These are phyloP conservation scores for Cinara cedri DNA, from an alignment of 2,888 invertebrate genomes.

Conservation along the genomic window DNA sequence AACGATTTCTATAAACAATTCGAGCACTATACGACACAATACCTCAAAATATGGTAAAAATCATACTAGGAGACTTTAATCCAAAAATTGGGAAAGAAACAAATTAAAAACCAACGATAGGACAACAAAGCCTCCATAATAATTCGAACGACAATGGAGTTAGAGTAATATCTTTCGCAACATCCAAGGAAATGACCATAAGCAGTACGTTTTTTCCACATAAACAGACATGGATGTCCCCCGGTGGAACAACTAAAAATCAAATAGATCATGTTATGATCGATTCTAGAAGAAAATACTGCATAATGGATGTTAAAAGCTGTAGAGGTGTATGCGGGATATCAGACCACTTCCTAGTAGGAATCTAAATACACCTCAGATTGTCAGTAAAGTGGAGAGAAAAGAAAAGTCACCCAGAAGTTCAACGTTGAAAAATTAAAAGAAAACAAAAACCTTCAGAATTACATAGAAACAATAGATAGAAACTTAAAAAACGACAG, in stretches of 20 bases:
- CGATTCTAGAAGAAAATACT: conserved; percentile 26
- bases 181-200: conserved; percentile 25
- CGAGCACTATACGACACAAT: no score
- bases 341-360: conserved; percentile 34
- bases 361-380: conserved; percentile 30
- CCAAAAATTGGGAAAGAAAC: conserved; percentile 58
- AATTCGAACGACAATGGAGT: conserved; percentile 58
- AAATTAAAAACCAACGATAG: conserved; percentile 56
- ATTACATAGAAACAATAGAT: conserved; percentile 35
- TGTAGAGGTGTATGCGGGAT: conserved; percentile 21
- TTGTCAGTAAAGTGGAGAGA: conserved; percentile 33
- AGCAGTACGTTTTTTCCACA: conserved; percentile 26
- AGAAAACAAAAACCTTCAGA: conserved; percentile 38
- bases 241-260: conserved; percentile 17
- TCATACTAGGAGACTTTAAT: no score
- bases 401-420: conserved; percentile 35
- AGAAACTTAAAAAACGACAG: conserved; percentile 29
- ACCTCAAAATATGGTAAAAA: no score
- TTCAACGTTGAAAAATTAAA: conserved; percentile 41
- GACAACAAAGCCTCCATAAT: conserved; percentile 58
- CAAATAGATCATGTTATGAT: conserved; percentile 36
- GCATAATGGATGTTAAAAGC: conserved; percentile 25
- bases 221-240: conserved; percentile 28
- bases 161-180: conserved; percentile 56
- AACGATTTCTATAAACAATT: no score